Percentiles rank a stretch among this genome's conserved stretches.
Conservation (phyloP, 2,797 vertebrate species). For the Chanos chanos region DNA sequence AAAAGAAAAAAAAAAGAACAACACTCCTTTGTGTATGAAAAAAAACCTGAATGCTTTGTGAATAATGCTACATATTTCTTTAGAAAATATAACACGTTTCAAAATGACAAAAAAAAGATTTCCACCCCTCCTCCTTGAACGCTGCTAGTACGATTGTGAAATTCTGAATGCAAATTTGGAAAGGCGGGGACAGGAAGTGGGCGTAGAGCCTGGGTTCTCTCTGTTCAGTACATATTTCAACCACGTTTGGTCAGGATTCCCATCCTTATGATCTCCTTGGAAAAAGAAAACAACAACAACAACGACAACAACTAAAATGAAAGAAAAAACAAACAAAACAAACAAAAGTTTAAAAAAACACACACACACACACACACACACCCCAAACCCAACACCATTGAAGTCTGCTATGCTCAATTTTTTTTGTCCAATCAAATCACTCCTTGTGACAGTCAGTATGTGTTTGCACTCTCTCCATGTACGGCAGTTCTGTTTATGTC, state of each 20-base stretch:
- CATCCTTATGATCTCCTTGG: slow-evolving; percentile 57
- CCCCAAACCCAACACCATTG: slow-evolving; percentile 57
- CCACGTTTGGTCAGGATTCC: slow-evolving; percentile 66
- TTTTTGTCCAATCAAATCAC: slow-evolving; percentile 47
- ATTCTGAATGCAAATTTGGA: slow-evolving; percentile 70
- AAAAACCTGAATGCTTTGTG: slow-evolving; percentile 84
- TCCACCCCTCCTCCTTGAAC: slow-evolving; percentile 62
- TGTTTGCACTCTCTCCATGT: slow-evolving; percentile 46
- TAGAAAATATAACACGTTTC: slow-evolving; percentile 65
- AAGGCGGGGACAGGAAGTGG: slow-evolving; percentile 1
- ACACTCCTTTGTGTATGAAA: slow-evolving; percentile 69
- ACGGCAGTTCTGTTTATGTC: slow-evolving; percentile 53
- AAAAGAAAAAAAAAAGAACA: too few species aligned
- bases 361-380: too few species aligned
- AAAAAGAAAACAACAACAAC: slow-evolving; percentile 39
- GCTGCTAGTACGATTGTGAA: slow-evolving; percentile 65
- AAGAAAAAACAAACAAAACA: slow-evolving; percentile 46
- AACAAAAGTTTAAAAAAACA: slow-evolving; percentile 1
- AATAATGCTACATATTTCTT: slow-evolving; percentile 89
- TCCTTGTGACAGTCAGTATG: slow-evolving; percentile 35
- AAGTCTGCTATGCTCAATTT: slow-evolving; percentile 66
- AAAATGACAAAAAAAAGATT: slow-evolving; percentile 61
- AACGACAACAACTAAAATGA: too few species aligned
- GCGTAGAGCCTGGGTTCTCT: slow-evolving; percentile 28
- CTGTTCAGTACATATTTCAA: slow-evolving; percentile 34